Conservation (phyloP, 1,140 invertebrate genomes). For the Agraylea sexmaculata region DNA sequence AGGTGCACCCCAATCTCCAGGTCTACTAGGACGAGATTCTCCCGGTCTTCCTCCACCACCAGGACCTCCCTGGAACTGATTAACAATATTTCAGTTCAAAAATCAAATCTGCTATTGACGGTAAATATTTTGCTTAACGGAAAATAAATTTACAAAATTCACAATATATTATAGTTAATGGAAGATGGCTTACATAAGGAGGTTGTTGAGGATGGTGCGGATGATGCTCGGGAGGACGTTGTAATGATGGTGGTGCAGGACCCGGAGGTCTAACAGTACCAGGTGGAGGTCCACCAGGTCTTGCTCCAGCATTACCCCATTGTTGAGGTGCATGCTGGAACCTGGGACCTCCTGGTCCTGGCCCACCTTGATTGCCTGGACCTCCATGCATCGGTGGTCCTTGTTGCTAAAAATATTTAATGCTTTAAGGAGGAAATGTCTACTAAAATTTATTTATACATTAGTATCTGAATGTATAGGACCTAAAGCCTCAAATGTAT, state of each 20-base stretch:
- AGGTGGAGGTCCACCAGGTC: slow-evolving; percentile 15
- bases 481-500: no score
- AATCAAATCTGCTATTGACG: no score
- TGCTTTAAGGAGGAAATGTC: not conserved
- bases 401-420: slow-evolving; percentile 1
- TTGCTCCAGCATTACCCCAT: slow-evolving; percentile 14
- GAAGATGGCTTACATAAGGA: slow-evolving; percentile 17
- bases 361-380: slow-evolving; percentile 29
- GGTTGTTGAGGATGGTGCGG: slow-evolving; percentile 16
- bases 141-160: not conserved
- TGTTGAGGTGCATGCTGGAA: slow-evolving; percentile 19
- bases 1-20: slow-evolving; percentile 23
- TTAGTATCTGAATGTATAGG: no score
- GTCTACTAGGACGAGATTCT: slow-evolving; percentile 24
- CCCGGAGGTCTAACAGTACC: slow-evolving; percentile 13
- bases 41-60: slow-evolving; percentile 10
- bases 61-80: slow-evolving; percentile 17
- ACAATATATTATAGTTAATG: no score
- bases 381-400: slow-evolving; percentile 35
- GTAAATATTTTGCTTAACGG: not conserved
- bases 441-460: not conserved
- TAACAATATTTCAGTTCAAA: no score
- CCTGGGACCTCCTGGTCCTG: slow-evolving; percentile 12
- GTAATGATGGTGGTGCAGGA: slow-evolving; percentile 12
- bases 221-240: slow-evolving; percentile 15